phyloP scores from a whole-genome alignment of 2,113 vertebrate genomes.

The Seriola quinqueradiata region DNA sequence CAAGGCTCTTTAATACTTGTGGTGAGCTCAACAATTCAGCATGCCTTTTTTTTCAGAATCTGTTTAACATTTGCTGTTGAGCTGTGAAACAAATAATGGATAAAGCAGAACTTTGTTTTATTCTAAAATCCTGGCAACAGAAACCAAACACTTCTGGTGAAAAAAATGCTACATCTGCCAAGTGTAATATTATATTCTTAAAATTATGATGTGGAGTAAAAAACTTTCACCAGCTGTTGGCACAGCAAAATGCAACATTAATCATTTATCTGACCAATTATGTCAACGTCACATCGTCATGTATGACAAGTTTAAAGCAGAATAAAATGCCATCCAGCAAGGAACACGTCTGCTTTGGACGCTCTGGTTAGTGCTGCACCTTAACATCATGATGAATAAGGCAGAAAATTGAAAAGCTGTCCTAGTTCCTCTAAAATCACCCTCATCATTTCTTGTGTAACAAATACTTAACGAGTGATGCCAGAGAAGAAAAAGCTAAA shows the following conservation, averaged over 20 bases:
- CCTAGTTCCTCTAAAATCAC: constrained; percentile 29
- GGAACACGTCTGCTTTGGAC: neutral
- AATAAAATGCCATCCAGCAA: constrained; percentile 9
- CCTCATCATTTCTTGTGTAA: constrained; percentile 26
- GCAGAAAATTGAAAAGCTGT: constrained; percentile 37
- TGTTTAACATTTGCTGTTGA: neutral
- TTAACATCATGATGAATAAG: neutral
- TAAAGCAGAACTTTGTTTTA: neutral
- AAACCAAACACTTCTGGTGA: neutral
- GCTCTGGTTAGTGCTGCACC: neutral
- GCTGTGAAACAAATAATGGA: neutral
- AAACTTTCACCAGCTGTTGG: neutral
- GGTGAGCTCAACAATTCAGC: too few species aligned
- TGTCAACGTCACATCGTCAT: too few species aligned
- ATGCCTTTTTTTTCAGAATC: neutral
- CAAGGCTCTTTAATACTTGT: neutral
- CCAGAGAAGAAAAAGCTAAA: constrained; percentile 10
- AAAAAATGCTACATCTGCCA: neutral
- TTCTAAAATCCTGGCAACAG: too few species aligned
- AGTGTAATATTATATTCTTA: neutral
- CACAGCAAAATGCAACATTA: constrained; percentile 1
- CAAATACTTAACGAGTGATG: neutral
- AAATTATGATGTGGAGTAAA: neutral
- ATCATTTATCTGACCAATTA: too few species aligned
- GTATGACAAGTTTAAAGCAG: neutral